These are phyloP conservation scores for Alectura lathami DNA, from an alignment of 2,113 vertebrate species.

Conservation along the genomic window DNA sequence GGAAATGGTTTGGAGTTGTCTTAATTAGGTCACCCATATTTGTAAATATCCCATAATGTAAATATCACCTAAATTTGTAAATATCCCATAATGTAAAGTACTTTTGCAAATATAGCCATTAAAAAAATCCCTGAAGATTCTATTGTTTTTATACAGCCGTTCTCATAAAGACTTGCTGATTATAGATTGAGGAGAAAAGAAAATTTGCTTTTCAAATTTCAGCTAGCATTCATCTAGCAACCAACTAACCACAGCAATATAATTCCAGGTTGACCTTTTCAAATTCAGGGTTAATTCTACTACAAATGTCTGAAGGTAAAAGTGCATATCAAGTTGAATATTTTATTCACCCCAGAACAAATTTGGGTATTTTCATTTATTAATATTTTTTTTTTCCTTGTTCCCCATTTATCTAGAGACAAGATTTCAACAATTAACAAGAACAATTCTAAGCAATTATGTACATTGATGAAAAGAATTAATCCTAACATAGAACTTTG, in stretches of 20 bases:
- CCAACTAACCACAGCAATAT: neutral
- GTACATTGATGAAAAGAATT: neutral
- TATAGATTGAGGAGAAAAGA: neutral
- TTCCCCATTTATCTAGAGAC: neutral
- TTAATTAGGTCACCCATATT: neutral
- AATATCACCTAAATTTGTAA: neutral
- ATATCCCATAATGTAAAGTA: neutral
- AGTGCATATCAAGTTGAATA: neutral
- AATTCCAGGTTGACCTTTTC: neutral
- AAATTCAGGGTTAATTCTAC: neutral
- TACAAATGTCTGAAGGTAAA: neutral
- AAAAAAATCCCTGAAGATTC: neutral
- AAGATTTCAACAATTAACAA: neutral
- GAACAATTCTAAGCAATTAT: neutral
- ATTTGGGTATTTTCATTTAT: neutral
- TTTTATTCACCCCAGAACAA: neutral
- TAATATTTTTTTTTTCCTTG: fast-evolving
- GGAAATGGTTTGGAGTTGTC: neutral
- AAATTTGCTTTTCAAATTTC: neutral
- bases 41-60: neutral
- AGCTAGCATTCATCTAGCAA: neutral
- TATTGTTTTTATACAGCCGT: neutral
- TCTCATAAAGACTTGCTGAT: neutral
- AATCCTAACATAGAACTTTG: neutral
- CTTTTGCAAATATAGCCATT: neutral